Evolutionary conservation across 2,797 vertebrate genomes (phyloP).

Genomic region (Phoxinus dragarum): DNA sequence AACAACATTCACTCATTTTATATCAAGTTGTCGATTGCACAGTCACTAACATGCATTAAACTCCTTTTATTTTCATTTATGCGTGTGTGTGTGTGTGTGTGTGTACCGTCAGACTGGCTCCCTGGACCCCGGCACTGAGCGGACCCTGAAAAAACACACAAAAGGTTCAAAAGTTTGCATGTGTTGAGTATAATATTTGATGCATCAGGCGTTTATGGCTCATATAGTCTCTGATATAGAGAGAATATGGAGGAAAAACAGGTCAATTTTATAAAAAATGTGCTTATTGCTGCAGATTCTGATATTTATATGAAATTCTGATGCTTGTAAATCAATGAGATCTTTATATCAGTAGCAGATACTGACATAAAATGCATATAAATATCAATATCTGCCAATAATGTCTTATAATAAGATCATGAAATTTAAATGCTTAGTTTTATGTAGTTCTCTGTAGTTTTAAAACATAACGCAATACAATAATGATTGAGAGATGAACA

Average conservation of each 20-base stretch:
- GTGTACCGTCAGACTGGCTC: slow-evolving; percentile 88
- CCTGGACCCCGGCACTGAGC: slow-evolving; percentile 86
- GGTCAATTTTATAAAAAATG: neutral
- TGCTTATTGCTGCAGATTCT: neutral
- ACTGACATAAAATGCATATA: neutral
- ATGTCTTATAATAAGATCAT: neutral
- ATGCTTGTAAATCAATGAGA: neutral
- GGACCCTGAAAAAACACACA: slow-evolving; percentile 78
- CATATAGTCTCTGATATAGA: neutral
- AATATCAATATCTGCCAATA: neutral
- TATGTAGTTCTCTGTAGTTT: too few species aligned
- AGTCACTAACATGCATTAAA: neutral
- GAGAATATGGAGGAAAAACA: neutral
- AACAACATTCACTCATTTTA: neutral
- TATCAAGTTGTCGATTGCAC: neutral
- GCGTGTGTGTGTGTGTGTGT: neutral
- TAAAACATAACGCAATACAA: too few species aligned
- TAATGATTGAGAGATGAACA: too few species aligned
- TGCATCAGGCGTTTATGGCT: neutral
- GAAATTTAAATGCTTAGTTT: too few species aligned
- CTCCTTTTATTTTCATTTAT: neutral
- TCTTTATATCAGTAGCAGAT: neutral
- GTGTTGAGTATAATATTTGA: too few species aligned
- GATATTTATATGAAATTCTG: neutral
- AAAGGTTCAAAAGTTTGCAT: neutral